Conservation (phyloP, 2,888 invertebrate genomes). For the Leucozona laternaria region DNA sequence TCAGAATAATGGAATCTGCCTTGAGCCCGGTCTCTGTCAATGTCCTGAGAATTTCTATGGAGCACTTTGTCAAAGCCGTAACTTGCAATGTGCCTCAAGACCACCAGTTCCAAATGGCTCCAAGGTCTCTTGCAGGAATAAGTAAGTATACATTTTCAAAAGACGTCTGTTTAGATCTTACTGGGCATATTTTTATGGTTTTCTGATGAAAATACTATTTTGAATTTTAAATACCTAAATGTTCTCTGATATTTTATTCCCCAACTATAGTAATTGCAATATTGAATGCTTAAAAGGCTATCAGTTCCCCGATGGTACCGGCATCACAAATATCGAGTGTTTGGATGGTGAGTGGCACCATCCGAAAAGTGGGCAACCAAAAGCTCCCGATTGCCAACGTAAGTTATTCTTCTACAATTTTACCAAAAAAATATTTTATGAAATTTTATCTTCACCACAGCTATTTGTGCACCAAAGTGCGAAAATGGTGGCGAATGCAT, state of each 20-base stretch:
- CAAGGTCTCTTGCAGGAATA: slow-evolving; percentile 86
- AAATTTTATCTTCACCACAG: slow-evolving; percentile 70
- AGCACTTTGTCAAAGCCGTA: slow-evolving; percentile 89
- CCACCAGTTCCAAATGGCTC: slow-evolving; percentile 89
- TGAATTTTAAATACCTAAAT: too few relatives aligned
- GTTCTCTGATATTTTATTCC: neutral
- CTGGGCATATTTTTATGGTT: too few relatives aligned
- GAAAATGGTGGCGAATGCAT: slow-evolving; percentile 93
- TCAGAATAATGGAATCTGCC: slow-evolving; percentile 92
- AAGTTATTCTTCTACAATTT: slow-evolving; percentile 82
- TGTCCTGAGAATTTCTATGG: slow-evolving; percentile 91
- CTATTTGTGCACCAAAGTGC: slow-evolving; percentile 89
- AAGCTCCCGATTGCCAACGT: slow-evolving; percentile 89
- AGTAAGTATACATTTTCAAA: slow-evolving; percentile 84
- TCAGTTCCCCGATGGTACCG: slow-evolving; percentile 89
- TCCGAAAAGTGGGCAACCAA: slow-evolving; percentile 86
- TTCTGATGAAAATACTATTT: too few relatives aligned
- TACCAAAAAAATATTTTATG: neutral
- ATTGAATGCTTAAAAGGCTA: slow-evolving; percentile 88
- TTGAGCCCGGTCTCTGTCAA: slow-evolving; percentile 89
- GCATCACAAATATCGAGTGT: slow-evolving; percentile 88
- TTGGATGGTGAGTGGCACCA: slow-evolving; percentile 89
- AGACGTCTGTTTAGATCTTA: too few relatives aligned
- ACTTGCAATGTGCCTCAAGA: slow-evolving; percentile 88
- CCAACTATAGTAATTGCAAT: slow-evolving; percentile 87